Percentiles rank a stretch among this genome's conserved stretches.
phyloP scores from a whole-genome alignment of 2,113 vertebrate species.

The Oreochromis tanganicae region DNA sequence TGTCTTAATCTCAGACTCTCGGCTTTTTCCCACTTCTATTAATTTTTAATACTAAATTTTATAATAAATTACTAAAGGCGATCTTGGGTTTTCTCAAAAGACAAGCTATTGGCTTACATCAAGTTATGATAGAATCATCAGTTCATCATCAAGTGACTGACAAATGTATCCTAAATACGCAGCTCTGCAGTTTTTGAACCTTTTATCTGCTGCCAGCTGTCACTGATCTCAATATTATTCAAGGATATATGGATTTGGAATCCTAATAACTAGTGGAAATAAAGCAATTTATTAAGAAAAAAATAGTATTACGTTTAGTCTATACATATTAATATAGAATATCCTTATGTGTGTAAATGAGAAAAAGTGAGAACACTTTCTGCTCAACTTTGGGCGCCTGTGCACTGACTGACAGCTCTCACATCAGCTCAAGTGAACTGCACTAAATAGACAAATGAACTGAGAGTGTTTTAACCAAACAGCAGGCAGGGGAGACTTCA shows the following conservation, averaged over 20 bases:
- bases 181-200: not conserved
- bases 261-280: not conserved
- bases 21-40: not conserved
- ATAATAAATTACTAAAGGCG: not conserved
- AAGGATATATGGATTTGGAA: not conserved
- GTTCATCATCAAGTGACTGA: not conserved
- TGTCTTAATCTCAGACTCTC: not conserved
- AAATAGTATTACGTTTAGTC: not conserved
- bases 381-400: not conserved
- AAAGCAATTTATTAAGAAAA: not conserved
- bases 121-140: not conserved
- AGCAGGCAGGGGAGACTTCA: not conserved
- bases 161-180: not conserved
- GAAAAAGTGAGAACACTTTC: too few species aligned
- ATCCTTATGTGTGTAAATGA: too few species aligned
- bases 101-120: not conserved
- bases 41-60: slow-evolving; percentile 12
- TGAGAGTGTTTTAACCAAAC: not conserved
- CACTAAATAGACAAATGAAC: not conserved
- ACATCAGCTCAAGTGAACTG: not conserved
- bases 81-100: not conserved
- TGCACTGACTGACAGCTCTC: not conserved
- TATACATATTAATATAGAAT: not conserved
- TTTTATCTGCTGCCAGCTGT: not conserved
- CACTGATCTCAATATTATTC: not conserved